A percentile compares a stretch with the other conserved stretches of the same genome.
Evolutionary conservation across 2,888 invertebrate species (phyloP).

Genomic region (Octodonta nipae): DNA sequence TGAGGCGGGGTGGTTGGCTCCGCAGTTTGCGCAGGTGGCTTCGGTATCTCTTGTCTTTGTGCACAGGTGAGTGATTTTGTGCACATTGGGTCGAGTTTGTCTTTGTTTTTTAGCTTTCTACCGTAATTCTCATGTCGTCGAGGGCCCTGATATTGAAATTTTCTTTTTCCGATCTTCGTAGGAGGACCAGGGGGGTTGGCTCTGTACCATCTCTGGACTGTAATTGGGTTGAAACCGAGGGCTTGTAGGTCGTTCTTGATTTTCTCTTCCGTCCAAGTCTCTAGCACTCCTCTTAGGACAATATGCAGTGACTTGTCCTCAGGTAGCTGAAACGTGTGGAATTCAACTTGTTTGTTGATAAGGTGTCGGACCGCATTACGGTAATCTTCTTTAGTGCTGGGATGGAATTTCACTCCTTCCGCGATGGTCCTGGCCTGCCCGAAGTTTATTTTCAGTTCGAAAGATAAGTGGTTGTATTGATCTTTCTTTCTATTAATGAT

Average conservation of each 20-base stretch:
- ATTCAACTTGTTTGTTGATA: neutral
- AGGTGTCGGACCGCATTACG: no score
- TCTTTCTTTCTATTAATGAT: neutral
- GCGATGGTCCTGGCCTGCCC: neutral
- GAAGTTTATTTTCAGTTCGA: neutral
- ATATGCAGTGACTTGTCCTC: neutral
- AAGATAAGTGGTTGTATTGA: neutral
- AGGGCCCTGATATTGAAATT: neutral
- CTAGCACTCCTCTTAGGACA: neutral
- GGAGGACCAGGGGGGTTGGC: no score
- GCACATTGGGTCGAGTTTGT: constrained; percentile 1
- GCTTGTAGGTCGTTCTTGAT: neutral
- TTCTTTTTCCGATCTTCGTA: no score
- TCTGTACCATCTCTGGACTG: neutral
- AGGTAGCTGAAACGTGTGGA: neutral
- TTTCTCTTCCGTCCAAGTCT: neutral
- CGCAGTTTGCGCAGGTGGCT: neutral
- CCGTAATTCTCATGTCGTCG: neutral
- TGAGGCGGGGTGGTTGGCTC: no score
- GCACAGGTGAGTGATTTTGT: neutral
- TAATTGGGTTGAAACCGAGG: neutral
- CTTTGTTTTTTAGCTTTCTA: neutral
- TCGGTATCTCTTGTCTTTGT: neutral
- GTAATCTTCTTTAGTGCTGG: no score
- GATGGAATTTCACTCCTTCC: neutral